Evolutionary conservation across 1,140 invertebrate species (phyloP), one percentile per base, ranked within the genome.

Genomic region (Diabrotica undecimpunctata): DNA sequence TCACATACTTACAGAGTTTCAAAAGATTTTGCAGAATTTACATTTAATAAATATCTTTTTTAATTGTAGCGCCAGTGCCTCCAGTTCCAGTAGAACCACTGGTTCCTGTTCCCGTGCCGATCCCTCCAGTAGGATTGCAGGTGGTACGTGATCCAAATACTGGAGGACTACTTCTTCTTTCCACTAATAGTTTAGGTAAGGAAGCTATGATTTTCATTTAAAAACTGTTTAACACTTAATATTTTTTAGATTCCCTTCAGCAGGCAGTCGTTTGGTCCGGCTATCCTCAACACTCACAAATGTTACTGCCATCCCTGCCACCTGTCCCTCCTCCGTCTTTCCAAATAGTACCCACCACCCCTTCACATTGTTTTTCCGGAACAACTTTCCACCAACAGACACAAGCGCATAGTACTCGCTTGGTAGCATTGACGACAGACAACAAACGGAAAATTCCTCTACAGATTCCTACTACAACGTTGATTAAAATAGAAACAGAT

Each of bases 131-230:
- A 62, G 88, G 89, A 61, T 88, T 90, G 79, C 91, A 93, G 79
- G 82, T 94, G 69, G 89, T 91, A 53, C 84, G 92, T 55, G 92
- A 95, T 80, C 89, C 91, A 25, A 83, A 89, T 11, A 90, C 88
- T 13, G 91, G 91, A 46, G 89, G 92, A 66, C 82, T 93, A 46
- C 83, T 93, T 53, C 83, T 94, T 53, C 84, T 94, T 65, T 91
- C 92, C 53, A 83, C 88, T 70, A 70, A 79, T 69, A 81, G 83
- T 78, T 77, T 86, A 78, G 85, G 86, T 87, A 81, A 79, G 77
- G 78, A 46, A 8, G 8, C 3, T 10, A 5, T 10, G 3, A 2
- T 46, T 10, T 46, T 46, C 7, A 46, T 46, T 8, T 8, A 8
- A 7, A 46, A 46, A 46, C 39, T 46, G 11, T 46, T 46, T 2